Percentiles rank a stretch among this genome's conserved stretches.
Conservation (phyloP, 1,140 invertebrate genomes). For the Nymphalis io region DNA sequence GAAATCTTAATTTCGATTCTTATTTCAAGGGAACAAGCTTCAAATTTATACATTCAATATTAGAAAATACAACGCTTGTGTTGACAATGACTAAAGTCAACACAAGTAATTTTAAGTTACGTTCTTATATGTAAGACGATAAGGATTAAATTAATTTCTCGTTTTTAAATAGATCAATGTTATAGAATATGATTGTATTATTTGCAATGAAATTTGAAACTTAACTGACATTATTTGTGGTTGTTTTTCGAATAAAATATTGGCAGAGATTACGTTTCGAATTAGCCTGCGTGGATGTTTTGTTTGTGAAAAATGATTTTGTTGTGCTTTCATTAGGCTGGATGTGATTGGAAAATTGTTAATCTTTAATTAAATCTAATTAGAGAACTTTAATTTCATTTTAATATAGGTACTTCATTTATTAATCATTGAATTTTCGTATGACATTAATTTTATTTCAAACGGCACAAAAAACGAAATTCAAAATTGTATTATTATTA, state of each 20-base stretch:
- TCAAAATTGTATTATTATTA: too few relatives aligned
- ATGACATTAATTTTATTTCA: too few relatives aligned
- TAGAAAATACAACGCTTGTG: not conserved
- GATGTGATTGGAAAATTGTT: too few relatives aligned
- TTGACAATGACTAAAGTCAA: not conserved
- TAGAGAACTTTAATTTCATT: too few relatives aligned
- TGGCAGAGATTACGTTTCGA: not conserved
- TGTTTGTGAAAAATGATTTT: too few relatives aligned
- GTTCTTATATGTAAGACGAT: not conserved
- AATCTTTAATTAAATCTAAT: too few relatives aligned
- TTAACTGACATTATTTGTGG: conserved; percentile 10
- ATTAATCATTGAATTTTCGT: too few relatives aligned
- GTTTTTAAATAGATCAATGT: conserved; percentile 18
- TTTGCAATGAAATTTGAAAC: conserved; percentile 25
- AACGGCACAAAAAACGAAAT: too few relatives aligned
- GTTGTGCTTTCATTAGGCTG: too few relatives aligned
- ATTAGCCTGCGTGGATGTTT: too few relatives aligned
- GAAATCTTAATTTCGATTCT: conserved; percentile 3
- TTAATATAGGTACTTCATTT: too few relatives aligned
- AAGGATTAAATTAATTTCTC: conserved; percentile 9
- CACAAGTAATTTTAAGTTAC: not conserved
- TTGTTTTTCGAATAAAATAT: not conserved
- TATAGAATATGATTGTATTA: not conserved
- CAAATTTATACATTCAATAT: conserved; percentile 1
- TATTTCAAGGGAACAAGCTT: conserved; percentile 29